Percentiles rank a stretch among this genome's conserved stretches.
Conservation (phyloP, 2,113 vertebrate genomes). For the Heliornis fulica region DNA sequence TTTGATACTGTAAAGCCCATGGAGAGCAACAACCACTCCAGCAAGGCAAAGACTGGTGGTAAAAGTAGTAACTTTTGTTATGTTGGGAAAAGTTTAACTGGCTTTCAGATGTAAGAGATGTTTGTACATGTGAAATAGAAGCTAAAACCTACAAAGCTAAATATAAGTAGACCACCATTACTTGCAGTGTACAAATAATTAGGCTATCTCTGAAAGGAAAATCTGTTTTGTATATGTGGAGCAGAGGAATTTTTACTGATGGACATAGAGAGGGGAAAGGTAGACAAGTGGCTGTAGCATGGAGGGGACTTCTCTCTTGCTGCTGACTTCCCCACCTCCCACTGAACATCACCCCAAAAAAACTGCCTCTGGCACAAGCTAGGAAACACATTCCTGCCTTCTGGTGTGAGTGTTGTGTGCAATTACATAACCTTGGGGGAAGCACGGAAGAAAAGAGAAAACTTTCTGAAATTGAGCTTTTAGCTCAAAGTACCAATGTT, state of each 20-base stretch:
- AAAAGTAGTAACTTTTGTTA: neutral
- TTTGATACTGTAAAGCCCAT: neutral
- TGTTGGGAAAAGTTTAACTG: neutral
- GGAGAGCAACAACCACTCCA: neutral
- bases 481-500: neutral
- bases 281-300: neutral
- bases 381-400: neutral
- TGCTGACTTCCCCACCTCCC: neutral
- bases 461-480: neutral
- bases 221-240: neutral
- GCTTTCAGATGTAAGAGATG: neutral
- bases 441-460: neutral
- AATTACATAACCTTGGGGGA: neutral
- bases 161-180: neutral
- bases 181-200: neutral
- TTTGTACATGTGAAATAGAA: neutral
- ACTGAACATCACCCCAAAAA: neutral
- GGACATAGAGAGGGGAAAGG: neutral
- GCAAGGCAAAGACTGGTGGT: neutral
- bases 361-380: neutral
- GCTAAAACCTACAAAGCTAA: neutral
- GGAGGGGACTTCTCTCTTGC: neutral
- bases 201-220: neutral
- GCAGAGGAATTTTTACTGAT: neutral
- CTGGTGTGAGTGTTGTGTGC: neutral